Conservation (phyloP, 1,140 invertebrate species). For the Portunus trituberculatus region DNA sequence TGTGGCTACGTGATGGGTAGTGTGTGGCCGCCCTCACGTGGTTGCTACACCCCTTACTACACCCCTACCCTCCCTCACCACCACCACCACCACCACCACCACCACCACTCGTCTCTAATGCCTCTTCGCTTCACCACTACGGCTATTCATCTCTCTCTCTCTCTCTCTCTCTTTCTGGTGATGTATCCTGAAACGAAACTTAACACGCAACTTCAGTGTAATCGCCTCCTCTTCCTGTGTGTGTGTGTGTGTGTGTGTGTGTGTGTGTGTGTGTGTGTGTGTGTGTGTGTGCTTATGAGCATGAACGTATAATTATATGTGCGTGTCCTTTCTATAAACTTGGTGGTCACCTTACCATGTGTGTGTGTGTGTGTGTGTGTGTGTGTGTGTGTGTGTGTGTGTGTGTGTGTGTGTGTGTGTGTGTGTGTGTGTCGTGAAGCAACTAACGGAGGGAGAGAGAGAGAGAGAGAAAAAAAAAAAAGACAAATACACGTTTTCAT, state of each 20-base stretch:
- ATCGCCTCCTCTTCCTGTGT: neutral
- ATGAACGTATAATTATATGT: no score
- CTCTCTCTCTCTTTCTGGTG: constrained; percentile 2
- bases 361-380: constrained; percentile 20
- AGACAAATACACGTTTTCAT: no score
- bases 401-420: no score
- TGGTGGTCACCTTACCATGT: neutral
- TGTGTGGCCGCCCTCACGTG: neutral
- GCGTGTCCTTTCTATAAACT: no score
- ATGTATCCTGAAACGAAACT: neutral
- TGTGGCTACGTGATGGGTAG: neutral
- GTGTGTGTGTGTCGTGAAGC: no score
- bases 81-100: no score
- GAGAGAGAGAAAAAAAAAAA: no score
- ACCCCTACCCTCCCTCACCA: no score
- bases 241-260: constrained; percentile 20
- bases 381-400: neutral
- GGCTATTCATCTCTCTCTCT: neutral
- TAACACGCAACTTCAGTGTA: neutral
- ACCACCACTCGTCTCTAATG: no score
- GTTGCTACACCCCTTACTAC: no score
- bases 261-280: neutral
- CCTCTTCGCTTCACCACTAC: neutral
- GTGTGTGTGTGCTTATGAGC: no score
- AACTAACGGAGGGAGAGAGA: neutral